Evolutionary conservation across 2,113 vertebrate species (phyloP), one percentile per base, ranked within the genome.

Genomic region (Thalassarche chlororhynchos): DNA sequence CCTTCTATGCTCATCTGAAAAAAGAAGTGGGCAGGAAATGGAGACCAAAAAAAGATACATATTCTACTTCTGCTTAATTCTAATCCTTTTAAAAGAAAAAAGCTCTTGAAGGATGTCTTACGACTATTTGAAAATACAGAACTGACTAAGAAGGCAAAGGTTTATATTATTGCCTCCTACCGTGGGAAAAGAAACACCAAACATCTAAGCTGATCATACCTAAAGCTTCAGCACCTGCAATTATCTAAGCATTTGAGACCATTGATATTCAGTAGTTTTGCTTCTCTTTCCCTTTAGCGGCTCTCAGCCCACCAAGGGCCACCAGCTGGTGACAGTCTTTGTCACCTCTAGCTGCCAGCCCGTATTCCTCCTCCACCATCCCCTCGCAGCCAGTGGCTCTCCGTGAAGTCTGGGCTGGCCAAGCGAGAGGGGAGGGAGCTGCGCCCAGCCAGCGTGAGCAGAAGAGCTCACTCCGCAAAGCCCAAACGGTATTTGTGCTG

Each of bases 381-480:
- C 21, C 20, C 52, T n/a, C 9, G 5, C 40, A 61, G 29, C 12
- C 36, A 14, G 19, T 47, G 0, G 1, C 31, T 32, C 32, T 64
- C 55, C 17, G 10, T 19, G 60, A 81, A 47, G 54, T 6, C 47
- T 68, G n/a, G 34, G 10, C 29, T 54, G 40, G 20, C 32, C 46
- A 40, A 44, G 55, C 2, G 0, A 55, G 62, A 42, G 21, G 29
- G 12, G 11, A 64, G 11, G 38, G 28, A 44, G 44, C 13, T n/a
- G 36, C 3, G 0, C 23, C 16, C 2, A 0, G 29, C 28, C 1
- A 0, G 12, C 1, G 1, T 34, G 60, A 85, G 38, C 24, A 28
- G 58, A 68, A 57, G 34, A 58, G 8, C 12, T 82, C 23, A 14
- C 31, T 8, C 17, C 1, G 0, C 36, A 60, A 72, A 64, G 31